A percentile compares a stretch with the other conserved stretches of the same genome.
phyloP scores from a whole-genome alignment of 2,113 vertebrate species.

The Tauraco erythrolophus region DNA sequence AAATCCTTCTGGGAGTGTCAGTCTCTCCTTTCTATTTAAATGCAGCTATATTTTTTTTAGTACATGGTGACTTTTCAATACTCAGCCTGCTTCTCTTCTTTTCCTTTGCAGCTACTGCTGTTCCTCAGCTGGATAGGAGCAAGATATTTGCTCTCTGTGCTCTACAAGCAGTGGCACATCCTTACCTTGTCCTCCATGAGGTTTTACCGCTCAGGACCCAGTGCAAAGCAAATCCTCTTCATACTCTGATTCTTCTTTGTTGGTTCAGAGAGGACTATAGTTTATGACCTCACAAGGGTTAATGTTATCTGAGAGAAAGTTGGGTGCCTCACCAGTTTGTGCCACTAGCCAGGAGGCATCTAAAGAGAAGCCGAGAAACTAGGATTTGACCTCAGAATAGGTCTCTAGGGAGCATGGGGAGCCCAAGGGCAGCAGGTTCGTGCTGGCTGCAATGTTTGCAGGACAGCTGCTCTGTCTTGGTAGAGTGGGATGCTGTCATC shows the following conservation, averaged over 20 bases:
- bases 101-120: background rate
- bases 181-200: background rate
- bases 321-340: background rate
- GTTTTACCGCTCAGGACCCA: background rate
- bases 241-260: background rate
- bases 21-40: constrained; percentile 34
- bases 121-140: background rate
- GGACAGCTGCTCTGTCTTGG: background rate
- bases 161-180: background rate
- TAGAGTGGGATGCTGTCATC: background rate
- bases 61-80: background rate
- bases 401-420: background rate
- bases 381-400: background rate
- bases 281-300: background rate
- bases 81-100: background rate
- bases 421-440: background rate
- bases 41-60: background rate
- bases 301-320: background rate
- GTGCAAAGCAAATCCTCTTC: background rate
- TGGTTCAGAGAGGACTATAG: background rate
- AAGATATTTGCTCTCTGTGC: background rate
- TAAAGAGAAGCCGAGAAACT: background rate
- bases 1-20: background rate
- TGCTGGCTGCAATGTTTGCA: background rate
- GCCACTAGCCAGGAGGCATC: background rate